Percentiles rank a stretch among this genome's conserved stretches.
Evolutionary conservation across 2,797 vertebrate genomes (phyloP).

Genomic region (Urosaurus nigricauda): DNA sequence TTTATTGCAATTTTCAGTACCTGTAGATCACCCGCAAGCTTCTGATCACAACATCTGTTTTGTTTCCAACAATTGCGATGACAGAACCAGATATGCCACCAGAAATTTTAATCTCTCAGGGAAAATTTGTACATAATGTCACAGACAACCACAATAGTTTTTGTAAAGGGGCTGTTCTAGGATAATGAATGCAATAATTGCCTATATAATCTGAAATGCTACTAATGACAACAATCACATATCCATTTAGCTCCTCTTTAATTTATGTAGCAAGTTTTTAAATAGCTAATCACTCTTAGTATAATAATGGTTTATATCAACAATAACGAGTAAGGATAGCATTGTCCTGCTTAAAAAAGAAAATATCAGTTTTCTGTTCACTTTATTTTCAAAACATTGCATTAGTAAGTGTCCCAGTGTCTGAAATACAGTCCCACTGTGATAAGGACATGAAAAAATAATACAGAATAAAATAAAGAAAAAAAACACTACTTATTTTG

Average conservation of each 20-base stretch:
- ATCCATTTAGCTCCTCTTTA: conserved; percentile 84
- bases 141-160: conserved; percentile 73
- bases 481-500: conserved; percentile 25
- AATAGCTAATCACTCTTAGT: conserved; percentile 80
- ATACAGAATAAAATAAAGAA: neutral
- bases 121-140: conserved; percentile 77
- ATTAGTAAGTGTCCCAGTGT: conserved; percentile 33
- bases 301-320: conserved; percentile 78
- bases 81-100: conserved; percentile 79
- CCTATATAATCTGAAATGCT: conserved; percentile 83
- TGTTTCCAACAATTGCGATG: conserved; percentile 74
- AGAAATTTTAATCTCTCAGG: conserved; percentile 82
- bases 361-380: conserved; percentile 42
- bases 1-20: conserved; percentile 64
- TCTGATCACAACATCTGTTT: conserved; percentile 81
- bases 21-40: conserved; percentile 68
- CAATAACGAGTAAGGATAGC: conserved; percentile 74
- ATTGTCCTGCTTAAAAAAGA: conserved; percentile 61
- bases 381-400: conserved; percentile 41
- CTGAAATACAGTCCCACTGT: conserved; percentile 1
- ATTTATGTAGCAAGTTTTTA: conserved; percentile 84
- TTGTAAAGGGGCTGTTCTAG: conserved; percentile 75
- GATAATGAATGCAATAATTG: conserved; percentile 84
- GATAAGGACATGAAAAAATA: conserved; percentile 40
- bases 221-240: conserved; percentile 81